Percentiles rank a stretch among this genome's conserved stretches.
Evolutionary conservation across 2,113 vertebrate species (phyloP).

Genomic region (Arizona elegans): DNA sequence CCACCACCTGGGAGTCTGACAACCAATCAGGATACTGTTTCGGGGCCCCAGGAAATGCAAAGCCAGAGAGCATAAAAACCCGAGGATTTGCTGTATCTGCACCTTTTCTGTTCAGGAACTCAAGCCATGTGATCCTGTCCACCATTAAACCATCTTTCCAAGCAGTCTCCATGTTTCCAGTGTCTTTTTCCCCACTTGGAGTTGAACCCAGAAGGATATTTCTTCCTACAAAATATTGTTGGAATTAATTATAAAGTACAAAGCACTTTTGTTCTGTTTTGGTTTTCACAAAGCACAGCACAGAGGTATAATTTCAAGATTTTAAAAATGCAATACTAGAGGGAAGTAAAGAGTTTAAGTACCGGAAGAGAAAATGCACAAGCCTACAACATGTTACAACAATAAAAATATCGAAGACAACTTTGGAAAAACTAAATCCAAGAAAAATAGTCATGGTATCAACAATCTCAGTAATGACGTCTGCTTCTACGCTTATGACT

Average conservation of each 20-base stretch:
- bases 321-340: neutral
- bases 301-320: neutral
- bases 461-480: neutral
- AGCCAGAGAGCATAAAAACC: no score
- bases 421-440: neutral
- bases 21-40: no score
- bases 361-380: neutral
- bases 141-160: no score
- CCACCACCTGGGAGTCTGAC: no score
- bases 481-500: neutral
- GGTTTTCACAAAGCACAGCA: neutral
- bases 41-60: no score
- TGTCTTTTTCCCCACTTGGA: no score
- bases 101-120: no score
- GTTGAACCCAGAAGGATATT: no score
- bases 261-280: neutral
- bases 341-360: neutral
- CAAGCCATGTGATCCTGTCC: no score
- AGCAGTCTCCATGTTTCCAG: no score
- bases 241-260: neutral
- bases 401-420: neutral
- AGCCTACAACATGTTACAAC: neutral
- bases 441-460: neutral
- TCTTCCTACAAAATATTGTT: neutral
- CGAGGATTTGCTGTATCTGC: no score